phyloP scores from a whole-genome alignment of 2,888 invertebrate genomes.

The Diarsia rubi region DNA sequence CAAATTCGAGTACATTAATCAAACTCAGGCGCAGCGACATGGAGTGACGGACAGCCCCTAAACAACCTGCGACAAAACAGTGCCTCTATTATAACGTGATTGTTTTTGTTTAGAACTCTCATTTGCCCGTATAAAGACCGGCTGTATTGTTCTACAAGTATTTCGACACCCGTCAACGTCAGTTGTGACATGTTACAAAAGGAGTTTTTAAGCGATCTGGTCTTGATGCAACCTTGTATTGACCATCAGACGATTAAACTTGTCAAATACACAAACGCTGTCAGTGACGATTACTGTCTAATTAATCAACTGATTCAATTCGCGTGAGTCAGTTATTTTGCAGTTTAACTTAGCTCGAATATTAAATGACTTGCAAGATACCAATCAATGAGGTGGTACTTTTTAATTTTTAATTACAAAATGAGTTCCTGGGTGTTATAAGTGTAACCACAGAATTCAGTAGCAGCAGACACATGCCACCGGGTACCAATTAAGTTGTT shows the following conservation, averaged over 20 bases:
- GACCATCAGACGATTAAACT: constrained; percentile 72
- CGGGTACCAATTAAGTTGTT: constrained; percentile 31
- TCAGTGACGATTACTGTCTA: constrained; percentile 58
- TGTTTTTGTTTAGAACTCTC: constrained; percentile 83
- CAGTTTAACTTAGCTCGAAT: not conserved
- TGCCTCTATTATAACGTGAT: constrained; percentile 81
- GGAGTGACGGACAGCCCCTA: constrained; percentile 80
- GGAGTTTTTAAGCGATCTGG: constrained; percentile 71
- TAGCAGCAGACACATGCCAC: constrained; percentile 21
- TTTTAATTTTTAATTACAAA: constrained; percentile 24
- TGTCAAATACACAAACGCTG: constrained; percentile 72
- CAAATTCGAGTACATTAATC: constrained; percentile 82
- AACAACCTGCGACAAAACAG: constrained; percentile 84
- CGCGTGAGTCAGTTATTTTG: constrained; percentile 6
- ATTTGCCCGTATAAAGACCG: constrained; percentile 79
- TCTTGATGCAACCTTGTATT: constrained; percentile 78
- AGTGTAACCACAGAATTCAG: constrained; percentile 22
- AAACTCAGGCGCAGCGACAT: constrained; percentile 72
- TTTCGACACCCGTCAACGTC: constrained; percentile 87
- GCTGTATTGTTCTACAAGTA: constrained; percentile 83
- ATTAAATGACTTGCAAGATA: constrained; percentile 1
- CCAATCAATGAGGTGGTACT: not conserved
- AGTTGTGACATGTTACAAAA: constrained; percentile 82
- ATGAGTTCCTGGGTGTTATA: not conserved
- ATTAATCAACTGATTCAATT: constrained; percentile 53